A percentile compares a stretch with the other conserved stretches of the same genome.
Conservation (phyloP, 2,888 invertebrate species). For the Lycophotia porphyrea region DNA sequence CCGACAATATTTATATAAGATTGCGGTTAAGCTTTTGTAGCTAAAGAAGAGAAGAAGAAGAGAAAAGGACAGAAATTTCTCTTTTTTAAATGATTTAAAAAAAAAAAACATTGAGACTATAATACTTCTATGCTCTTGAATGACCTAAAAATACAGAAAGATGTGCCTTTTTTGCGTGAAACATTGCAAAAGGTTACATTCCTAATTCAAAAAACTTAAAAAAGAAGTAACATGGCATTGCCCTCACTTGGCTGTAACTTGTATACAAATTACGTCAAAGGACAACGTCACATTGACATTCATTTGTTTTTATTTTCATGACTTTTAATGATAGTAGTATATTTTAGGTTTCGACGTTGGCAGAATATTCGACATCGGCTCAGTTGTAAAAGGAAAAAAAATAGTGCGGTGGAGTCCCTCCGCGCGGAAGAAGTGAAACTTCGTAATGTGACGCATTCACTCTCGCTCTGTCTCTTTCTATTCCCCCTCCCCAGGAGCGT, state of each 20-base stretch:
- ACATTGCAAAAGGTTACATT: slow-evolving; percentile 3
- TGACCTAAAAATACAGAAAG: not conserved
- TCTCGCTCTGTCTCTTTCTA: no score
- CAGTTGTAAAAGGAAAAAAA: no score
- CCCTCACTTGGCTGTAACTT: not conserved
- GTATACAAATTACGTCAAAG: not conserved
- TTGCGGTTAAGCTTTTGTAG: no score
- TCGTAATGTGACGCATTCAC: no score
- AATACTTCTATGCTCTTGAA: not conserved
- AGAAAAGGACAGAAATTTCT: no score
- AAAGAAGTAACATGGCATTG: not conserved
- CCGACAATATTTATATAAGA: no score
- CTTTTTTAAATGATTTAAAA: not conserved
- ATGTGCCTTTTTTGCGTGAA: not conserved
- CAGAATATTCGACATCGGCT: no score
- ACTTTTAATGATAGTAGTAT: not conserved
- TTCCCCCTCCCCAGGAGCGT: no score
- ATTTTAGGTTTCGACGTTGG: not conserved
- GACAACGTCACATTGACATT: slow-evolving; percentile 14
- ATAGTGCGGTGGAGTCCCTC: no score
- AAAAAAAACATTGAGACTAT: not conserved
- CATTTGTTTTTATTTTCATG: slow-evolving; percentile 13
- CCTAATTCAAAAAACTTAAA: not conserved
- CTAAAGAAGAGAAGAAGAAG: no score
- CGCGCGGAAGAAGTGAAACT: no score